Percentiles rank a stretch among this genome's conserved stretches.
These are phyloP conservation scores for Yponomeuta evonymella DNA, from an alignment of 2,888 invertebrate species.

Conservation along the genomic window DNA sequence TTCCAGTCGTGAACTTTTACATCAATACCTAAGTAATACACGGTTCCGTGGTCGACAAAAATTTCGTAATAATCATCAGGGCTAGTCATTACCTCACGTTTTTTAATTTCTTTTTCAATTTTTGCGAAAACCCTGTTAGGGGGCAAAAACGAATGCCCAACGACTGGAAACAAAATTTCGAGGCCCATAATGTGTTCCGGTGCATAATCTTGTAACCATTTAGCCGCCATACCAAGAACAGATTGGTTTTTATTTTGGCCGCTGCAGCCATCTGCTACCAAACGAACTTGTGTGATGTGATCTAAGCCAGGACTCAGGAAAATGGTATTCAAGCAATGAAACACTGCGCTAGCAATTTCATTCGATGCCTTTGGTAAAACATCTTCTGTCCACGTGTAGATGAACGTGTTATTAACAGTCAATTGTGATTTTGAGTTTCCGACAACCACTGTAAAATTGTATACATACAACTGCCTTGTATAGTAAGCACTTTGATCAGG, in stretches of 20 bases:
- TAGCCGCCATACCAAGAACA: background rate
- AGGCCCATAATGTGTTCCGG: background rate
- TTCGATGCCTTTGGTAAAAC: conserved; percentile 11
- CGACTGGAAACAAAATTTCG: conserved; percentile 14
- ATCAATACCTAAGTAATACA: too few relatives aligned
- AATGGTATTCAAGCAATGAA: conserved; percentile 18
- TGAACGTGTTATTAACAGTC: conserved; percentile 19
- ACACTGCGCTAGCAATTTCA: conserved; percentile 19
- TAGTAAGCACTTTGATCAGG: conserved; percentile 20
- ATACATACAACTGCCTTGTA: conserved; percentile 19
- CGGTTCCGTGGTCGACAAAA: too few relatives aligned
- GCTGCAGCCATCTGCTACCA: conserved; percentile 15
- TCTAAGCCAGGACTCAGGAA: background rate
- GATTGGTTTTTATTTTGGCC: conserved; percentile 15
- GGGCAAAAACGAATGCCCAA: conserved; percentile 15
- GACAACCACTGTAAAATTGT: conserved; percentile 21
- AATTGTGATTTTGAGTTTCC: conserved; percentile 10
- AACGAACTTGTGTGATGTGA: background rate
- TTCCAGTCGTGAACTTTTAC: too few relatives aligned
- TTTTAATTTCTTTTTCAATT: conserved; percentile 11
- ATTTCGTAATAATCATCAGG: conserved; percentile 8
- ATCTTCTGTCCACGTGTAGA: conserved; percentile 23
- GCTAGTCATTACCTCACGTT: background rate
- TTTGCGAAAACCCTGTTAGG: conserved; percentile 14
- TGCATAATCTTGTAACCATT: conserved; percentile 11